Conservation (phyloP, 2,113 vertebrate genomes). For the Periophthalmus modestus region DNA sequence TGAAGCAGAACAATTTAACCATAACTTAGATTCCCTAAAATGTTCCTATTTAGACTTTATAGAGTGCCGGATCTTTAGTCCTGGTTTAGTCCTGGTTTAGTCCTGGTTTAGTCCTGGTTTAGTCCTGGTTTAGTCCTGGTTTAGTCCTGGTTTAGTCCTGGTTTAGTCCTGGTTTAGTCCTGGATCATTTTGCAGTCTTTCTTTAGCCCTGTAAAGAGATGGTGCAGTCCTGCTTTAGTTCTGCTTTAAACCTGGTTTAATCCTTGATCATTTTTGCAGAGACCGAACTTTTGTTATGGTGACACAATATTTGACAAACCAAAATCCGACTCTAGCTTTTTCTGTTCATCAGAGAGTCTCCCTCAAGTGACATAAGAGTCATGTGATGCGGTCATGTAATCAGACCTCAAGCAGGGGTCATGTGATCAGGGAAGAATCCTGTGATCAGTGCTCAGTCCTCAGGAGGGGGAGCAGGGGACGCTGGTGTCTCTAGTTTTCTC, state of each 20-base stretch:
- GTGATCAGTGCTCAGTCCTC: conserved; percentile 78
- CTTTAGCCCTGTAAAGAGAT: too few relatives aligned
- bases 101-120: too few relatives aligned
- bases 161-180: not conserved
- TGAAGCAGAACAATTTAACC: not conserved
- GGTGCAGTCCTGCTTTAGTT: too few relatives aligned
- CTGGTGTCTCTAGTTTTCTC: conserved; percentile 81
- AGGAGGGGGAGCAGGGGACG: conserved; percentile 17
- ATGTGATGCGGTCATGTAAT: conserved; percentile 20
- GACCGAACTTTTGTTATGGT: not conserved
- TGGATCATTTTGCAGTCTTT: not conserved
- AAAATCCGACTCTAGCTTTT: not conserved
- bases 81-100: not conserved
- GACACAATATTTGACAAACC: not conserved
- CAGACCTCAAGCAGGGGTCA: not conserved
- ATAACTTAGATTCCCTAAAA: not conserved
- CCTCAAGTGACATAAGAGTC: conserved; percentile 4
- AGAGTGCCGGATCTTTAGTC: not conserved
- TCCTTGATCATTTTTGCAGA: not conserved
- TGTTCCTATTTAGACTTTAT: not conserved
- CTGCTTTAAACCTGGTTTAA: not conserved
- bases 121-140: not conserved
- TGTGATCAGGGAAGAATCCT: conserved; percentile 15
- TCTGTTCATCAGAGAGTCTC: not conserved
- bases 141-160: not conserved